Evolutionary conservation across 2,797 vertebrate species (phyloP).

Genomic region (Tenualosa thibaudeaui): DNA sequence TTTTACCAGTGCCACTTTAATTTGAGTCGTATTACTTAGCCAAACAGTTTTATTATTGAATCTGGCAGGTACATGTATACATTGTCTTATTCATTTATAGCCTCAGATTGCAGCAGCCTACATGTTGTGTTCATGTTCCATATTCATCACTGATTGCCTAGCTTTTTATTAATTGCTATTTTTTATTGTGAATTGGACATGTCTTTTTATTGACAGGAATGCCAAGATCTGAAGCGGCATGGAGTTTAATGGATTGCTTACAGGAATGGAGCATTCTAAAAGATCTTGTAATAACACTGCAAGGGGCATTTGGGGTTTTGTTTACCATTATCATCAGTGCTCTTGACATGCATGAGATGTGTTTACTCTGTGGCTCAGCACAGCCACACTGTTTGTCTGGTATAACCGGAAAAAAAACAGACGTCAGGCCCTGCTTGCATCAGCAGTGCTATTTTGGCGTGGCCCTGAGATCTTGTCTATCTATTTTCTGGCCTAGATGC

Average conservation of each 20-base stretch:
- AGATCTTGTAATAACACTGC: not conserved
- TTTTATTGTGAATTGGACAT: not conserved
- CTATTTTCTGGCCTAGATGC: not conserved
- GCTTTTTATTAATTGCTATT: not conserved
- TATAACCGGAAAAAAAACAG: not conserved
- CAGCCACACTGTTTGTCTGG: not conserved
- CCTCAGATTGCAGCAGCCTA: not conserved
- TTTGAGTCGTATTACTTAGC: no score
- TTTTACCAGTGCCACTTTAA: no score
- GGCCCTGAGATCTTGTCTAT: not conserved
- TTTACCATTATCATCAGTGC: not conserved
- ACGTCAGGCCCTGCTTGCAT: not conserved
- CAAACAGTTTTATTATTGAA: not conserved
- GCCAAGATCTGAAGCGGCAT: not conserved
- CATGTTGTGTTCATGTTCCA: not conserved
- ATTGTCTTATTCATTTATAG: not conserved
- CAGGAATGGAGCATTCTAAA: not conserved
- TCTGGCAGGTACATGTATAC: not conserved
- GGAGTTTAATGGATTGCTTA: not conserved
- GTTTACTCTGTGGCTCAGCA: not conserved
- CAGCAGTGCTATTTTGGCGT: not conserved
- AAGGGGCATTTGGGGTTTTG: not conserved
- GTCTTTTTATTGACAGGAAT: not conserved
- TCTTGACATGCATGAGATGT: not conserved
- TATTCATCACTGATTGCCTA: not conserved